phyloP scores from a whole-genome alignment of 1,140 invertebrate species.

The Lerema accius region DNA sequence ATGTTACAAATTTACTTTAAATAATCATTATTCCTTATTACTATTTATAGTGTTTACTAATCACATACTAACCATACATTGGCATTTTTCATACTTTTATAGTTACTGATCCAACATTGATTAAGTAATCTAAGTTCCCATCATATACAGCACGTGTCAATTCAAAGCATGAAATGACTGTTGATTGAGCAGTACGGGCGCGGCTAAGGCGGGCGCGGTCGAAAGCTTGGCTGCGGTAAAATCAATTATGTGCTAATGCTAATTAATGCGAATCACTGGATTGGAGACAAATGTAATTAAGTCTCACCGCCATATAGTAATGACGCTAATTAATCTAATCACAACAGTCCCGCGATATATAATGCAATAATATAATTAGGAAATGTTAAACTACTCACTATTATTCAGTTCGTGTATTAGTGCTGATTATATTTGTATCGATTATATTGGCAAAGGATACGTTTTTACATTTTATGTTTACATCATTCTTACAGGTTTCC shows the following conservation, averaged over 20 bases:
- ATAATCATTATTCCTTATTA: too few species aligned
- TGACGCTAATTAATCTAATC: constrained; percentile 29
- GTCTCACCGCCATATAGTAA: constrained; percentile 29
- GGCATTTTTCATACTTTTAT: too few species aligned
- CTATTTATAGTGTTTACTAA: too few species aligned
- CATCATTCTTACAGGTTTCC: too few species aligned
- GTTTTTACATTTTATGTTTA: too few species aligned
- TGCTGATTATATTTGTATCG: background rate
- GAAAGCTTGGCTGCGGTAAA: constrained; percentile 52
- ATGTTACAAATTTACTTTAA: too few species aligned
- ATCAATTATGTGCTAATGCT: constrained; percentile 55
- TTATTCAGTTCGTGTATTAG: constrained; percentile 4
- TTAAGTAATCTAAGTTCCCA: background rate
- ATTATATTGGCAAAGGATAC: too few species aligned
- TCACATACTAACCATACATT: too few species aligned
- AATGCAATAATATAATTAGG: constrained; percentile 7
- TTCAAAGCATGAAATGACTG: constrained; percentile 61
- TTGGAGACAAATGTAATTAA: constrained; percentile 43
- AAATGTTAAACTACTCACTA: constrained; percentile 10
- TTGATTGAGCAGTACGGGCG: constrained; percentile 55
- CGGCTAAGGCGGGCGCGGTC: constrained; percentile 60
- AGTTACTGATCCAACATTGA: too few species aligned
- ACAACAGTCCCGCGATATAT: constrained; percentile 27
- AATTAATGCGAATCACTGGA: constrained; percentile 46
- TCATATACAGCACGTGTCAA: constrained; percentile 50